Evolutionary conservation across 2,888 invertebrate species (phyloP), one percentile per base, ranked within the genome.

Genomic region (Mantis religiosa): DNA sequence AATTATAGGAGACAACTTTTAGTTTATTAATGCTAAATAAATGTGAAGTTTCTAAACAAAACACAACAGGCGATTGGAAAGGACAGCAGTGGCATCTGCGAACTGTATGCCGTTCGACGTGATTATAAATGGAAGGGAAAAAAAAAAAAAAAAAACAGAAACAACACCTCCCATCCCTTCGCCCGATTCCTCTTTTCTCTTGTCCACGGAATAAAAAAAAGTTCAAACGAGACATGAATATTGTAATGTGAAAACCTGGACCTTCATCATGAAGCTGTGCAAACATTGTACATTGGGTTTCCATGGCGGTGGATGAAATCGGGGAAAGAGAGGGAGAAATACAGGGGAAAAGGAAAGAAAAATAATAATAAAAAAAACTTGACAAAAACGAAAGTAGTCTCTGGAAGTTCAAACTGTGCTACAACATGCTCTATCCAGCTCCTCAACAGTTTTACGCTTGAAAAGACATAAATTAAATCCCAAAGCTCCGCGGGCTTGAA

Each of bases 401-500:
- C 30, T 28, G 47, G 28, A 54, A 71, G 71, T 86, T 86, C 81
- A 81, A 86, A 86, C 86, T 86, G 25, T 27, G 71, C 71, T 81
- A 86, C 71, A 86, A 86, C 81, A 86, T 81, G 28, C 28, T 82
- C 83, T 87, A 89, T 89, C 84, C 87, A 82, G 28, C 87, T 89
- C 84, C 89, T 89, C 85, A 87, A 88, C 89, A 85, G 88, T 85
- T 88, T 88, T 85, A 83, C 85, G 89, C 88, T 89, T 83, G 88
- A 88, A 89, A 89, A 88, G 85, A 90, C 90, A 89, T 89, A 90
- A 90, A 90, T 90, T 90, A 90, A 90, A 90, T 90, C 90, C 89
- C 90, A 86, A 88, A 89, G 90, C 90, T 89, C 90, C 85, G 85
- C 84, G 87, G 88, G 89, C 89, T 89, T 89, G 88, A 89, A 90